Base-by-base conservation (phyloP, 2,797 vertebrate genomes). In the Acomys russatus region DNA sequence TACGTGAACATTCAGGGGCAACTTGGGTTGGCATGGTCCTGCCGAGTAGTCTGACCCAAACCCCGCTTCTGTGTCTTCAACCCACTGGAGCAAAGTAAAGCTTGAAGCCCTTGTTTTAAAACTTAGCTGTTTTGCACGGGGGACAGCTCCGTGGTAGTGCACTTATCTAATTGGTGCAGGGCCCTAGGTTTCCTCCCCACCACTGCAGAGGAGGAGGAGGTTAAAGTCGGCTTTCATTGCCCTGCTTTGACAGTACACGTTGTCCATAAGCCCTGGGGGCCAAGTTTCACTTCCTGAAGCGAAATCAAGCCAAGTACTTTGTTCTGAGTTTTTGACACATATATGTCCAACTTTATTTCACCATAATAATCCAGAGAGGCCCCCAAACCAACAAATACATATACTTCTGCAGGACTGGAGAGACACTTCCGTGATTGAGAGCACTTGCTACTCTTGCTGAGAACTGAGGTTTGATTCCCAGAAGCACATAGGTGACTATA, bases 261-360 rank as follows among this genome's bases (percentile, higher is more conserved):
- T 73, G 54, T 82, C 74, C 17, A 0, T 56, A 38, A 59, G 70
- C 14, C 56, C 54, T 71, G 1, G 23, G 30, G 56, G 25, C 38
- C 6, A 80, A 25, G n/a, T 38, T 51, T 92, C 76, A 91, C 91
- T 87, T 71, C 88, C 96, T 92, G 8, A 63, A 73, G 80, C 23
- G 76, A 97, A 44, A 33, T 7, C 85, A 73, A 90, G 70, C 90
- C 77, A 30, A 0, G 9, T 9, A 1, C 56, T 77, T 11, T 23
- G 44, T 38, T 44, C 12, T 59, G 18, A 54, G 22, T 74, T 84
- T 59, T 12, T 79, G 44, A n/a, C 15, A 8, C 28, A 2, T 28
- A 51, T 1, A 2, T 44, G 4, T 7, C 8, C 44, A 7, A 1
- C 56, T 38, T n/a, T 33, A 3, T 10, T 38, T 77, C 61, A 54